Conservation (phyloP, 92 coral and sea anemone species). For the Epizoanthus illoricatus region DNA sequence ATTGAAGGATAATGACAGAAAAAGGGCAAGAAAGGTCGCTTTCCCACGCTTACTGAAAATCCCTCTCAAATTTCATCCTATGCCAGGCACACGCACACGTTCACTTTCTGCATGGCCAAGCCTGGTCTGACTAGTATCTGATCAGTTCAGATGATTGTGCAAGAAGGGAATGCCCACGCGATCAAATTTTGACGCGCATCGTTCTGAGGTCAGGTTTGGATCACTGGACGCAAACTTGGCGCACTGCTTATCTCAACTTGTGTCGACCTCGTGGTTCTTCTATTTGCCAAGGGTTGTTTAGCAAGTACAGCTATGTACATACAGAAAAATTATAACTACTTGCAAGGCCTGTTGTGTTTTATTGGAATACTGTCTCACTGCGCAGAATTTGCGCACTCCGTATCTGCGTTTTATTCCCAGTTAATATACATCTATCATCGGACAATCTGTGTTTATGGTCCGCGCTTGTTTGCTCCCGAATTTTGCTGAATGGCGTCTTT, state of each 20-base stretch:
- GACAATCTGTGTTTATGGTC: neutral
- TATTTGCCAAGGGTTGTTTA: constrained; percentile 8
- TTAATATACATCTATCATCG: constrained; percentile 1
- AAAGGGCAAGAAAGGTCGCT: constrained; percentile 32
- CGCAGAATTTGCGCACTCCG: neutral
- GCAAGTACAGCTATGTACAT: constrained; percentile 6
- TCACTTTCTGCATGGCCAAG: neutral
- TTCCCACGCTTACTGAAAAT: constrained; percentile 34
- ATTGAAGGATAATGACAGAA: constrained; percentile 4
- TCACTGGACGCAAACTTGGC: constrained; percentile 11
- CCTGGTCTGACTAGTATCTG: neutral
- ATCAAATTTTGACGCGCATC: neutral
- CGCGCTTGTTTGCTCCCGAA: neutral
- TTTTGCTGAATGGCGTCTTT: constrained; percentile 23
- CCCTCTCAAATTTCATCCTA: constrained; percentile 24
- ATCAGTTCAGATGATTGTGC: constrained; percentile 33
- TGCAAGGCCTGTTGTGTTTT: neutral
- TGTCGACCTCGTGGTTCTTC: constrained; percentile 29
- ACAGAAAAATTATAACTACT: neutral
- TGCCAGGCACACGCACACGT: constrained; percentile 2
- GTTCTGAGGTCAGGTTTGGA: neutral
- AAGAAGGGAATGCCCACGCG: constrained; percentile 7
- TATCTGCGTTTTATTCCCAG: neutral
- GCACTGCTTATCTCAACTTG: neutral
- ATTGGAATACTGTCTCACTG: neutral